Conservation (phyloP, 2,113 vertebrate species). For the Tachysurus fulvidraco region DNA sequence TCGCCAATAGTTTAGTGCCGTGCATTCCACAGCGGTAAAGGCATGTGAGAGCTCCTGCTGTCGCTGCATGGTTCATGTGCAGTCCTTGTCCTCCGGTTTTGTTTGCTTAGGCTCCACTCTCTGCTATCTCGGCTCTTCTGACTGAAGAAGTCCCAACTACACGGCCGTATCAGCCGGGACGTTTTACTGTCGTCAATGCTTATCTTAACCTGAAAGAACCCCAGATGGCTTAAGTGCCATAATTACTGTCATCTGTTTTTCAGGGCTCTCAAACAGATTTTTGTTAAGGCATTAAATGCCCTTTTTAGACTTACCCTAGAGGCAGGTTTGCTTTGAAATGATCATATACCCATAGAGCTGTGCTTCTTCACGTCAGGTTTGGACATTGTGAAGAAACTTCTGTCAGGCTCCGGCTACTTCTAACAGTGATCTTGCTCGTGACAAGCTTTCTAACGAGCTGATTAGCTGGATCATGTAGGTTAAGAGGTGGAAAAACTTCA, state of each 20-base stretch:
- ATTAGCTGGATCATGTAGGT: background rate
- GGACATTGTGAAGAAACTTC: background rate
- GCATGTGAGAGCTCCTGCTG: conserved; percentile 53
- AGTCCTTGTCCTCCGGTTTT: conserved; percentile 56
- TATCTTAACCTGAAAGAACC: conserved; percentile 74
- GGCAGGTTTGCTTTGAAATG: background rate
- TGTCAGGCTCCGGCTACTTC: background rate
- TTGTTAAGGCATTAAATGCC: conserved; percentile 53
- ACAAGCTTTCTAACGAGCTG: background rate
- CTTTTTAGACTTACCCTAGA: conserved; percentile 51
- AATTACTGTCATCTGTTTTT: conserved; percentile 72
- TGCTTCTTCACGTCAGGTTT: background rate
- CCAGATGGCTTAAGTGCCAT: conserved; percentile 65
- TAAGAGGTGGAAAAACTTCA: background rate
- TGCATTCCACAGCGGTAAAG: conserved; percentile 56
- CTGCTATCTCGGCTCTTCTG: conserved; percentile 64
- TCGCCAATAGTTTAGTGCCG: background rate
- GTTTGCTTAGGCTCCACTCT: conserved; percentile 63
- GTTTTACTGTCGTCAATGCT: conserved; percentile 67
- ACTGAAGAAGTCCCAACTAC: conserved; percentile 68
- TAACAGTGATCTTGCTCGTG: background rate
- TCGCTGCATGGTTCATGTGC: conserved; percentile 58
- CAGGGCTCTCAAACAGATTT: conserved; percentile 58
- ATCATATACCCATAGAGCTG: too few species aligned
- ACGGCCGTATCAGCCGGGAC: conserved; percentile 64